Base-by-base conservation (phyloP, 23 tunicate genomes). In the Aplidium turbinatum region DNA sequence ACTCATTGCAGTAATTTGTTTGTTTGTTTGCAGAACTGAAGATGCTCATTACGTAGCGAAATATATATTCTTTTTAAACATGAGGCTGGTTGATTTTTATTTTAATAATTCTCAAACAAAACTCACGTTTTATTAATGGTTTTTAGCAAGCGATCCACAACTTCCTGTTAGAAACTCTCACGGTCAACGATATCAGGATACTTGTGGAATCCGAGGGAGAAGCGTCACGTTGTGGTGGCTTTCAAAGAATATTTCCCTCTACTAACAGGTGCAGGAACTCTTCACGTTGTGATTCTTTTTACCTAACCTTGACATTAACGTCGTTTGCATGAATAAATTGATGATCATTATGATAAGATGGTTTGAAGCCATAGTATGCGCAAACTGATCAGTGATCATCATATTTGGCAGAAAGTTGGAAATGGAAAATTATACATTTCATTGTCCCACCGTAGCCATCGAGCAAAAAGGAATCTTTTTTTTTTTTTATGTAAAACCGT, bases 131-230 rank as follows among this genome's bases (percentile, higher is more conserved):
- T 16, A 54, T 20, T n/a, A 9, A 54, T 16, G 23, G 22, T 54
- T 54, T 35, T 11, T 19, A 90, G 97, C 42, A 48, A n/a, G 78
- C 78, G 52, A 0, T 82, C 31, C 40, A 58, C n/a, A 25, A 70
- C 13, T 83, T 82, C 66, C 72, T 90, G 78, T 70, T 90, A 47
- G 89, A 82, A 42, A 63, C 33, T 2, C 73, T 91, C 32, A 91
- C 97, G 4, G 86, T 79, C 28, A 84, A 91, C 36, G 97, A 91
- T 78, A 79, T 91, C 31, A 58, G 78, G 26, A 72, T 84, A 61
- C 63, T 91, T 38, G 90, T 79, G 7, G 97, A 91, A 33, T 67
- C 63, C 34, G 97, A 91, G 36, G 85, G 74, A 34, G 97, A 91
- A 74, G 31, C 29, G 29, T 35, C 63, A n/a, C 47, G 97, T 19